A percentile compares a stretch with the other conserved stretches of the same genome.
Evolutionary conservation across 2,113 vertebrate species (phyloP).

Genomic region (Phoxinus phoxinus): DNA sequence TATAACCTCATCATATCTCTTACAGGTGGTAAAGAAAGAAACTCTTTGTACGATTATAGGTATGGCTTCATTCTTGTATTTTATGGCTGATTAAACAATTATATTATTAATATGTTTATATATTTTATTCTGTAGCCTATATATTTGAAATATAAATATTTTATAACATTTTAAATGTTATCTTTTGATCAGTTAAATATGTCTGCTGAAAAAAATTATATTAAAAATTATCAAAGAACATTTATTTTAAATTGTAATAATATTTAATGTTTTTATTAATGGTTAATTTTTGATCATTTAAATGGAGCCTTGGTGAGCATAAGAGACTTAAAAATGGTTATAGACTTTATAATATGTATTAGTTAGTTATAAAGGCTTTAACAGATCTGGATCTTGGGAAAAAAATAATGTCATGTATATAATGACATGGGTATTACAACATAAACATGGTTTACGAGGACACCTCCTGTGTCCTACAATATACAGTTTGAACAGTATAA

Average conservation of each 20-base stretch:
- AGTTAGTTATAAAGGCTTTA: not conserved
- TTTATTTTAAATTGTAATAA: not conserved
- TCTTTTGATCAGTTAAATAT: not conserved
- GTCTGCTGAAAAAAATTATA: not conserved
- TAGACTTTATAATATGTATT: too few species aligned
- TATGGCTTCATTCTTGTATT: conserved; percentile 63
- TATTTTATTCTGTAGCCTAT: too few species aligned
- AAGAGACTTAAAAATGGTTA: not conserved
- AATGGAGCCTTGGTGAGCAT: not conserved
- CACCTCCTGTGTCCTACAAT: too few species aligned
- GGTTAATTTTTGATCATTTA: not conserved
- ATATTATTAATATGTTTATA: not conserved
- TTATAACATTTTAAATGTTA: not conserved
- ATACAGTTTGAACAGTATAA: too few species aligned
- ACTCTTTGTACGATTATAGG: conserved; percentile 94
- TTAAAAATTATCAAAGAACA: not conserved
- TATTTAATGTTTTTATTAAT: not conserved
- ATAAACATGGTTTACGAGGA: too few species aligned
- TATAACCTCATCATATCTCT: conserved; percentile 38
- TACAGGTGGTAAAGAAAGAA: conserved; percentile 88
- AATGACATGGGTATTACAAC: too few species aligned
- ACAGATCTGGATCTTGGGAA: not conserved
- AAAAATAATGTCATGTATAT: conserved; percentile 25
- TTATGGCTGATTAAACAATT: not conserved
- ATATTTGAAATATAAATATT: not conserved